Evolutionary conservation across 2,888 invertebrate genomes (phyloP), one percentile per base, ranked within the genome.

Genomic region (Meteorus cinctellus): DNA sequence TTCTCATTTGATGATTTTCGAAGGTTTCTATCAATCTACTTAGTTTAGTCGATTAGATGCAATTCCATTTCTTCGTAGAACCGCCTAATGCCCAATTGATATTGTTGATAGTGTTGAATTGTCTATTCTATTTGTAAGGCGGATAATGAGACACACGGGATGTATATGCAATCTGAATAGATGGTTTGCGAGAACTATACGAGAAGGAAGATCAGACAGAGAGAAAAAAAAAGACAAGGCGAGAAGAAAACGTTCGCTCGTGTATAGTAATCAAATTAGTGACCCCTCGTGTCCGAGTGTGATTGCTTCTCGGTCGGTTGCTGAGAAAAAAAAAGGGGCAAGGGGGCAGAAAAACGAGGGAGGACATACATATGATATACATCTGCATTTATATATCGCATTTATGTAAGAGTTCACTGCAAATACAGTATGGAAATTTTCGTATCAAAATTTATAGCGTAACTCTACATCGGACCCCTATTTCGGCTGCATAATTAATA

Each of bases 261-360:
- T 24, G 55, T 59, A 34, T 68, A 29, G 86, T 88, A 88, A 88
- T 88, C 86, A 87, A 88, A 88, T 88, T 88, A 88, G 85, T 82
- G 82, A 82, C 85, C 88, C 88, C 85, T 85, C 83, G 83, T 84
- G 85, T 85, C 84, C 87, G 84, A 86, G 86, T 87, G 88, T 87
- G 88, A 88, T 88, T 88, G 88, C 87, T 83, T 73, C 70, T 81
- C 83, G 82, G 79, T 83, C 80, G 85, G 82, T 48, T 72, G 75
- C 68, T 55, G 45, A 76, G 65, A 62, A 51, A 71, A 51, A 31
- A 10, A 55, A 24, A 55, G 19, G 19, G n/a, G 2, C 8, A 19
- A 24, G 8, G 16, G n/a, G 5, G n/a, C 24, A 24, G 24, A 6
- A 6, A n/a, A 19, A 19, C 5, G 19, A 19, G 19, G 2, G 2